Conservation (phyloP, 2,888 invertebrate species). For the Apotomis capreana region DNA sequence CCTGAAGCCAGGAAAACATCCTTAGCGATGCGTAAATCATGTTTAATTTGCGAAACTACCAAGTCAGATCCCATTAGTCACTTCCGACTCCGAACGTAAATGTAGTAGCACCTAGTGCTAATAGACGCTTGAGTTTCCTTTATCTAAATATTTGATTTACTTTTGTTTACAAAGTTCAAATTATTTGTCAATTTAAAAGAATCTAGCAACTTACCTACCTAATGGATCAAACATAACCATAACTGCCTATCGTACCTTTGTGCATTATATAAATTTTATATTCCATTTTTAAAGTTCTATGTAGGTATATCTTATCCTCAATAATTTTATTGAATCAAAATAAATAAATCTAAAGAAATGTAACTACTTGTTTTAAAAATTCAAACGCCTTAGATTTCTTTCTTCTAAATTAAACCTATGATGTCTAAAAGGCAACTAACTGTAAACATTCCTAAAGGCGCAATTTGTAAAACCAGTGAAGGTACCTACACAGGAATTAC, state of each 20-base stretch:
- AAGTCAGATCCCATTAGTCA: background rate
- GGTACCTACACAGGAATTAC: background rate
- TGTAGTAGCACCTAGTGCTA: background rate
- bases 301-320: no score
- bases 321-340: no score
- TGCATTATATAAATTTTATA: no score
- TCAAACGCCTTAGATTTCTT: constrained; percentile 11
- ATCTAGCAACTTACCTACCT: no score
- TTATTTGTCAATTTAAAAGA: no score
- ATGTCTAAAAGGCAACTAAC: constrained; percentile 5
- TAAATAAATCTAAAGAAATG: background rate
- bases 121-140: no score
- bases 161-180: no score
- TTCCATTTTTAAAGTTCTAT: no score
- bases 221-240: no score
- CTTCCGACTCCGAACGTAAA: background rate
- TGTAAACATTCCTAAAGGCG: constrained; percentile 17
- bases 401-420: background rate
- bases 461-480: constrained; percentile 7
- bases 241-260: no score
- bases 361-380: background rate
- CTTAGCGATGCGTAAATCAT: constrained; percentile 17
- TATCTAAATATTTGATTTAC: background rate
- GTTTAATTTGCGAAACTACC: constrained; percentile 19
- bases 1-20: constrained; percentile 43